Percentiles rank a stretch among this genome's conserved stretches.
Conservation (phyloP, 2,113 vertebrate genomes). For the Syrrhaptes paradoxus region DNA sequence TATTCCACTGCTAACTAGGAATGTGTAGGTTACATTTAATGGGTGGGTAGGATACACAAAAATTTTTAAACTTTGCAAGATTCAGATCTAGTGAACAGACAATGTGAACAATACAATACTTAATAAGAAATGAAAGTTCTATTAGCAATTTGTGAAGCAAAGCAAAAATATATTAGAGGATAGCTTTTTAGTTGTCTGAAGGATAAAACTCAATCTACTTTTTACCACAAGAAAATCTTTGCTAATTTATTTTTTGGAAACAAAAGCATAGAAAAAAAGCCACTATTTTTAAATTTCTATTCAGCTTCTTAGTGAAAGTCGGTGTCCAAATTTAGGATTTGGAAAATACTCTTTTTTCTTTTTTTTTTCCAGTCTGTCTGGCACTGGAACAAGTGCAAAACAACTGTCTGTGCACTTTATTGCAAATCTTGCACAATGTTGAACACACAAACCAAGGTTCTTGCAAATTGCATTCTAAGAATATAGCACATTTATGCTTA, state of each 20-base stretch:
- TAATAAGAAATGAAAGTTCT: not conserved
- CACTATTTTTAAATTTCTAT: not conserved
- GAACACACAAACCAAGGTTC: not conserved
- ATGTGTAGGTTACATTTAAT: constrained; percentile 1
- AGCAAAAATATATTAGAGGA: not conserved
- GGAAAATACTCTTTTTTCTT: too few relatives aligned
- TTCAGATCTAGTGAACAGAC: not conserved
- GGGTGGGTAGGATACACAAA: not conserved
- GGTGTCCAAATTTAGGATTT: not conserved
- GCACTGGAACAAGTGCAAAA: constrained; percentile 15
- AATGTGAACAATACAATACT: not conserved
- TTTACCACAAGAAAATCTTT: not conserved
- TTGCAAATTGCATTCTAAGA: constrained; percentile 21
- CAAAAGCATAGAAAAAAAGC: not conserved
- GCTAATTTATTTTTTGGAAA: not conserved
- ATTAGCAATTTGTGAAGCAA: not conserved
- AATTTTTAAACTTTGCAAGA: not conserved
- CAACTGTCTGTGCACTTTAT: not conserved
- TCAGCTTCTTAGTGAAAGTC: not conserved
- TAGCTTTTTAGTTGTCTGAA: not conserved
- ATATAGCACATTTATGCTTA: constrained; percentile 30
- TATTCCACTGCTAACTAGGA: constrained; percentile 14
- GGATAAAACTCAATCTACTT: not conserved
- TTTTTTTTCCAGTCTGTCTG: not conserved
- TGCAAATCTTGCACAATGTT: constrained; percentile 28